phyloP scores from a whole-genome alignment of 2,888 invertebrate species.

The Branchellion lobata region DNA sequence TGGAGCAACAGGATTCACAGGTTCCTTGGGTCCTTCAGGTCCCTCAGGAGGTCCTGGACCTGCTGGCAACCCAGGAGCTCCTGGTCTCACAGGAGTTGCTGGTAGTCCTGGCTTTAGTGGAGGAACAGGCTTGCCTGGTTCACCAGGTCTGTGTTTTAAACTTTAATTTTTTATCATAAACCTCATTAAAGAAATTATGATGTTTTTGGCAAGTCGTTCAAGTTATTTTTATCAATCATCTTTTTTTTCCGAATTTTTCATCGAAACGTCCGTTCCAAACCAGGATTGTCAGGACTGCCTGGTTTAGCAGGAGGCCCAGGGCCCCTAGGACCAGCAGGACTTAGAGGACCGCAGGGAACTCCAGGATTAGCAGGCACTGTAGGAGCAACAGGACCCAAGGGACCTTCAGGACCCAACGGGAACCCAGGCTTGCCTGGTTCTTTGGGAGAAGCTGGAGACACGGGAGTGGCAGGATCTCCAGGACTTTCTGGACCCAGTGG shows the following conservation, averaged over 20 bases:
- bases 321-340: conserved; percentile 40
- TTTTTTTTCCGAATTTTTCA: too few species aligned
- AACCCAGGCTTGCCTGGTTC: conserved; percentile 43
- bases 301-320: conserved; percentile 47
- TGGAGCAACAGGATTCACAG: conserved; percentile 44
- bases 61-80: conserved; percentile 11
- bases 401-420: background rate
- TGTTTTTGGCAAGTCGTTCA: too few species aligned
- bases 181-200: too few species aligned
- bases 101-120: conserved; percentile 30
- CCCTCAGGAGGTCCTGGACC: conserved; percentile 18
- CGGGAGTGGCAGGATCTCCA: conserved; percentile 23
- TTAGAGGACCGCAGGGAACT: conserved; percentile 40
- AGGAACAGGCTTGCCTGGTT: conserved; percentile 1
- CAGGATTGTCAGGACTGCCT: conserved; percentile 24
- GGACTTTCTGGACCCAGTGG: conserved; percentile 40
- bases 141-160: background rate
- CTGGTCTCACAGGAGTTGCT: background rate
- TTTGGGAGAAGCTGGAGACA: conserved; percentile 38
- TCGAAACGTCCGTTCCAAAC: too few species aligned
- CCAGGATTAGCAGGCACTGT: conserved; percentile 37
- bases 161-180: too few species aligned
- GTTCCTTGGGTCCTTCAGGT: conserved; percentile 47
- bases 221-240: too few species aligned
- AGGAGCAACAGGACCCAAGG: conserved; percentile 44